Percentiles rank a stretch among this genome's conserved stretches.
phyloP scores from a whole-genome alignment of 2,888 invertebrate genomes.

The Merodon equestris region DNA sequence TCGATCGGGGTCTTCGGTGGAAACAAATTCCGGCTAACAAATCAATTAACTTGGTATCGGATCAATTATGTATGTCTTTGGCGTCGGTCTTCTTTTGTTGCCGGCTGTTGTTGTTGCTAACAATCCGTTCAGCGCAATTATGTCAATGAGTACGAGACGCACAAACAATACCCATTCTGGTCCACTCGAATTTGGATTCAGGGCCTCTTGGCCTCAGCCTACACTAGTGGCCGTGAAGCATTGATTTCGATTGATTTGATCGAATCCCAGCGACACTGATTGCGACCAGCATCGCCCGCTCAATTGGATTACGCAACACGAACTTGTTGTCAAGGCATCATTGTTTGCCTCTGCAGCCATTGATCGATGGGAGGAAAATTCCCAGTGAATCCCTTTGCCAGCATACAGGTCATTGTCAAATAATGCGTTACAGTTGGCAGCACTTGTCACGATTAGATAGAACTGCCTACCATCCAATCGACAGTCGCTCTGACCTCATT shows the following conservation, averaged over 20 bases:
- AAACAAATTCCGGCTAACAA: constrained; percentile 50
- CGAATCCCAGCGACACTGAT: constrained; percentile 5
- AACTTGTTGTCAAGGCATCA: constrained; percentile 7
- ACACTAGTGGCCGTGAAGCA: constrained; percentile 56
- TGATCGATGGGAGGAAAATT: constrained; percentile 41
- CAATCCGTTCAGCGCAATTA: constrained; percentile 32
- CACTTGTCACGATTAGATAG: constrained; percentile 4
- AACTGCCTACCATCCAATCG: not conserved
- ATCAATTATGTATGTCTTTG: constrained; percentile 48
- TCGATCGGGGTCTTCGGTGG: constrained; percentile 3
- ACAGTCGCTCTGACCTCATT: too few species aligned
- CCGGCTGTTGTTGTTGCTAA: not conserved
- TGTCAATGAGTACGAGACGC: constrained; percentile 37
- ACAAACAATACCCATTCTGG: constrained; percentile 26
- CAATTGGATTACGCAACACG: constrained; percentile 54
- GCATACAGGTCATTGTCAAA: constrained; percentile 2
- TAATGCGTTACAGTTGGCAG: constrained; percentile 8
- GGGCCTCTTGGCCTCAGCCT: constrained; percentile 26
- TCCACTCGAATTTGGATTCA: too few species aligned
- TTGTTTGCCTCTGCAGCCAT: constrained; percentile 40
- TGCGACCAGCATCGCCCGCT: too few species aligned
- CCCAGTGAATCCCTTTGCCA: not conserved
- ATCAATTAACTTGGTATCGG: constrained; percentile 57
- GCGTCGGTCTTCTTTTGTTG: constrained; percentile 28
- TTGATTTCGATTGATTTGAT: constrained; percentile 13